Evolutionary conservation across 2,113 vertebrate genomes (phyloP).

Genomic region (Heloderma charlesbogerti): DNA sequence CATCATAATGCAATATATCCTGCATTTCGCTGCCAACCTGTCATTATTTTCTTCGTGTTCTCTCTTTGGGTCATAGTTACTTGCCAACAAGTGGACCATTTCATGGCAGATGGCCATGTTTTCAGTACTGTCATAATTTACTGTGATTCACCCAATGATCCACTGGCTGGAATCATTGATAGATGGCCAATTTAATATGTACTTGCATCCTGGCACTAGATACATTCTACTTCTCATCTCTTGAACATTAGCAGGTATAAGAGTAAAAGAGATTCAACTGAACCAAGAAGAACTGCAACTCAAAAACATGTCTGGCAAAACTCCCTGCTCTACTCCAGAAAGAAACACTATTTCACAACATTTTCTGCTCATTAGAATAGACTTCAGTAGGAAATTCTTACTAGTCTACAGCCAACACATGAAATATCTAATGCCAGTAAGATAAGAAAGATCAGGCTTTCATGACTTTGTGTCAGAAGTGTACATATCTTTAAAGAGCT

Average conservation of each 20-base stretch:
- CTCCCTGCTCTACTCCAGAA: neutral
- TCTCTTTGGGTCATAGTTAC: neutral
- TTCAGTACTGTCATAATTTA: neutral
- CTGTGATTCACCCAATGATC: neutral
- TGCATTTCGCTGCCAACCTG: neutral
- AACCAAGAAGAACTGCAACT: neutral
- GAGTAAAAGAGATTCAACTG: neutral
- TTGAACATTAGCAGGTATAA: neutral
- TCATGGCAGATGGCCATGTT: neutral
- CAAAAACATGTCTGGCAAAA: constrained; percentile 8
- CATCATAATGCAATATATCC: neutral
- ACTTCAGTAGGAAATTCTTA: neutral
- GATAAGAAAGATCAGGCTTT: neutral
- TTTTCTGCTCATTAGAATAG: neutral
- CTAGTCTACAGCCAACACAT: neutral
- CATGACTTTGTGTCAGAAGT: neutral
- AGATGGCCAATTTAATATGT: neutral
- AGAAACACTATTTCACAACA: neutral
- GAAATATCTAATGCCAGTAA: neutral
- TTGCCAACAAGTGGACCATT: neutral
- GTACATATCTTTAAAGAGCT: neutral
- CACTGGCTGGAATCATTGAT: neutral
- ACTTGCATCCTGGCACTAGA: neutral
- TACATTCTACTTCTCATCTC: neutral
- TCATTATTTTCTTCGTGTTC: neutral